Evolutionary conservation across 2,888 invertebrate genomes (phyloP).

Genomic region (Athripsodes cinereus): DNA sequence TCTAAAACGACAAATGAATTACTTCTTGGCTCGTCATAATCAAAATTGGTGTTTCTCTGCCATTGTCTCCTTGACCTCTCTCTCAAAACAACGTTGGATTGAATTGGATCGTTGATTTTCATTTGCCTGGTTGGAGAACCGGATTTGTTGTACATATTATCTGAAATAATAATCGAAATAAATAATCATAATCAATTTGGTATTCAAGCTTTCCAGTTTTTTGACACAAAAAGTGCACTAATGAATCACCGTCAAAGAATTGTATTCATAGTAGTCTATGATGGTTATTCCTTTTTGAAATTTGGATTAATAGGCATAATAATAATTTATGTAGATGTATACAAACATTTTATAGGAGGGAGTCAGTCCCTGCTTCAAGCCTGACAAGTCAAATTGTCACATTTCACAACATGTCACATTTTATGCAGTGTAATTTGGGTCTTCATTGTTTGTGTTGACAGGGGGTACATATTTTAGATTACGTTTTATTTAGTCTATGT

Average conservation of each 20-base stretch:
- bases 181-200: not conserved
- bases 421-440: no score
- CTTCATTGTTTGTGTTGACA: no score
- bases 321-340: no score
- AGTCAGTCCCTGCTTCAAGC: no score
- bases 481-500: no score
- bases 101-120: not conserved
- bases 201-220: not conserved
- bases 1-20: constrained; percentile 35
- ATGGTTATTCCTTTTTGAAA: no score
- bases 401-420: no score
- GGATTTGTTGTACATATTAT: not conserved
- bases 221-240: not conserved
- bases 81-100: not conserved
- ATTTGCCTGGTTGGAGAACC: not conserved
- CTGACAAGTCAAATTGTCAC: no score
- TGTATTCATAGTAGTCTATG: no score
- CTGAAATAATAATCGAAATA: not conserved
- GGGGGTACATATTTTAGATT: no score
- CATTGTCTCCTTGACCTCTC: constrained; percentile 15
- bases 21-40: constrained; percentile 4
- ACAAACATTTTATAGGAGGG: no score
- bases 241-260: not conserved
- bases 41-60: constrained; percentile 15
- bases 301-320: no score